Conservation (phyloP, 2,797 vertebrate genomes). For the Echiichthys vipera region DNA sequence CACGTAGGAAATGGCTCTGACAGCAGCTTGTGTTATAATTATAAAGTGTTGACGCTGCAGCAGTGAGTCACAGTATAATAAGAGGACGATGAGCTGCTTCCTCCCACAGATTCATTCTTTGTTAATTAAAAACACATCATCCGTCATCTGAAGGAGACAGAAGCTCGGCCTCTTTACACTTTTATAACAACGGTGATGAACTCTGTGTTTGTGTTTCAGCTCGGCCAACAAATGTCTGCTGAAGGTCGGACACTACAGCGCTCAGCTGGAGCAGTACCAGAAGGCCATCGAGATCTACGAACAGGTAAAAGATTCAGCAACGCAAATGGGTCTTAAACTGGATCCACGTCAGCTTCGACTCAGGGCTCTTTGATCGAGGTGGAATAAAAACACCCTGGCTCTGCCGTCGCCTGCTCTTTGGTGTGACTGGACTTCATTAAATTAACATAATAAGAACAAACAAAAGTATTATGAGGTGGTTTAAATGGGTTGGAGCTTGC, state of each 20-base stretch:
- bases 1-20: no score
- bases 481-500: no score
- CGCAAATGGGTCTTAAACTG: no score
- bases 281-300: constrained; percentile 95
- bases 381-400: no score
- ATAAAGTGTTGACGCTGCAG: background rate
- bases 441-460: no score
- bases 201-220: constrained; percentile 51
- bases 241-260: constrained; percentile 93
- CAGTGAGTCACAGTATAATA: background rate
- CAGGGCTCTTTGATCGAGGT: no score
- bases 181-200: background rate
- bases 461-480: no score
- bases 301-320: constrained; percentile 89
- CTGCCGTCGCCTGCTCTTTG: no score
- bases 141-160: background rate
- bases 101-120: background rate
- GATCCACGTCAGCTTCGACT: no score
- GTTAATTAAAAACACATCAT: background rate
- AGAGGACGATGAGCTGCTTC: background rate
- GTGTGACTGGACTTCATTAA: no score
- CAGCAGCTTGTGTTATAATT: no score
- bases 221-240: constrained; percentile 95
- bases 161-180: background rate
- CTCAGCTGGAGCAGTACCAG: constrained; percentile 94